These are phyloP conservation scores for Arbacia lixula DNA, from an alignment of 53 echinoderm and acorn worm species.

Conservation along the genomic window DNA sequence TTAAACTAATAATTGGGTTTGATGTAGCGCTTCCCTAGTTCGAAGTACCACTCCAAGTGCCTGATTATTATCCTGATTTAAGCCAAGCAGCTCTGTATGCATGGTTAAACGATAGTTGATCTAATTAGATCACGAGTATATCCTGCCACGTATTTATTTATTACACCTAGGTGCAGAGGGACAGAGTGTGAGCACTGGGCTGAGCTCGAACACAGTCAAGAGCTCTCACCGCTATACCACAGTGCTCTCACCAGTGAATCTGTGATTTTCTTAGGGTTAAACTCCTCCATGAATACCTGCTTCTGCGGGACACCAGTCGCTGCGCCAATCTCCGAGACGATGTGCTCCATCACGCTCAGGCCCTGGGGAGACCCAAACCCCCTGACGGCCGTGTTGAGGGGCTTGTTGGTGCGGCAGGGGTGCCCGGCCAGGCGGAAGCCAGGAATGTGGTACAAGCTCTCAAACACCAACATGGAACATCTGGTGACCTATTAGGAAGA, in stretches of 20 bases:
- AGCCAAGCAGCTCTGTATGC: too few species aligned
- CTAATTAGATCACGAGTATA: too few species aligned
- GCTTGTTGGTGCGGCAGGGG: slow-evolving; percentile 73
- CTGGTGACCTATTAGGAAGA: too few species aligned
- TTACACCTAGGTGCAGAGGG: too few species aligned
- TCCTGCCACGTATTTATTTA: too few species aligned
- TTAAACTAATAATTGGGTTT: too few species aligned
- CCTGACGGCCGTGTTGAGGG: slow-evolving; percentile 80
- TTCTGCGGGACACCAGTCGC: slow-evolving; percentile 57
- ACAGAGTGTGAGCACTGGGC: background rate
- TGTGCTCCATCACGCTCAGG: slow-evolving; percentile 59
- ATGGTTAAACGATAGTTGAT: too few species aligned
- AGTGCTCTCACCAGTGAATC: background rate
- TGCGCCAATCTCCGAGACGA: slow-evolving; percentile 64
- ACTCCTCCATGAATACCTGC: slow-evolving; percentile 26
- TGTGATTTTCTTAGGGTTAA: background rate
- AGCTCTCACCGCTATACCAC: background rate
- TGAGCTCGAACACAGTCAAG: background rate
- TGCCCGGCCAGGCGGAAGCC: slow-evolving; percentile 50
- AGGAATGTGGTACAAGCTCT: slow-evolving; percentile 67
- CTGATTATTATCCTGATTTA: too few species aligned
- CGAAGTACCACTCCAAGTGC: too few species aligned
- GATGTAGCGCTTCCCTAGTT: too few species aligned
- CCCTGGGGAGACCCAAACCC: slow-evolving; percentile 80
- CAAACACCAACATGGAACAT: too few species aligned